A percentile compares a stretch with the other conserved stretches of the same genome.
Evolutionary conservation across 1,140 invertebrate genomes (phyloP).

Genomic region (Thaumatotibia leucotreta): DNA sequence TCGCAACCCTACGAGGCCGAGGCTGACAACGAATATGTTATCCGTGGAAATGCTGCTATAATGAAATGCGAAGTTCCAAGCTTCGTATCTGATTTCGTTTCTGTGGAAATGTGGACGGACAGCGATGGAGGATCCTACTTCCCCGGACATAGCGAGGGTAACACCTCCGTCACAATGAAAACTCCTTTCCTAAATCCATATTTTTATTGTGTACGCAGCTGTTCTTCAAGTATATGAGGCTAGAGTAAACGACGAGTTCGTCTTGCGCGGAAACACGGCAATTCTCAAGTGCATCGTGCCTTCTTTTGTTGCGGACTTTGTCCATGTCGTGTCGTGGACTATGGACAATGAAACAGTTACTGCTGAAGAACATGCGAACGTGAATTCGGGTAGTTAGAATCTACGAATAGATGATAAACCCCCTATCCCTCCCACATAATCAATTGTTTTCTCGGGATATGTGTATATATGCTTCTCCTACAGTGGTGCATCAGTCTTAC

Average conservation of each 20-base stretch:
- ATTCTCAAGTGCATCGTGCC: constrained; percentile 92
- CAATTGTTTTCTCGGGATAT: not conserved
- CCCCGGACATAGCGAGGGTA: constrained; percentile 73
- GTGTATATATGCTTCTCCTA: constrained; percentile 30
- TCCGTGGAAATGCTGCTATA: constrained; percentile 90
- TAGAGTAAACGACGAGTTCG: constrained; percentile 92
- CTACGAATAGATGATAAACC: constrained; percentile 15
- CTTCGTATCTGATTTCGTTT: constrained; percentile 92
- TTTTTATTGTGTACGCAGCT: constrained; percentile 79
- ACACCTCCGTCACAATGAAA: constrained; percentile 23
- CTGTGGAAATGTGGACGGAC: constrained; percentile 88
- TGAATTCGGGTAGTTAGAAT: constrained; percentile 35
- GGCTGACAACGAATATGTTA: constrained; percentile 91
- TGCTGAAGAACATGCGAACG: constrained; percentile 45
- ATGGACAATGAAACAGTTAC: constrained; percentile 81
- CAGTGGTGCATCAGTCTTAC: constrained; percentile 92
- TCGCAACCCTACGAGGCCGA: constrained; percentile 88
- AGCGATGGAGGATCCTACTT: constrained; percentile 83
- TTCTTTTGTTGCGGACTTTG: constrained; percentile 92
- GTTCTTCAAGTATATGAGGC: constrained; percentile 91
- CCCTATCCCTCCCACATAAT: not conserved
- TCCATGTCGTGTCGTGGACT: constrained; percentile 90
- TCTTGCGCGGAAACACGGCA: constrained; percentile 90
- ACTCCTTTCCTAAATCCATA: constrained; percentile 35
- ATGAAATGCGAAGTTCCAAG: constrained; percentile 92